Base-by-base conservation (phyloP, 2,797 vertebrate genomes). In the Myioborus melanocephalus region DNA sequence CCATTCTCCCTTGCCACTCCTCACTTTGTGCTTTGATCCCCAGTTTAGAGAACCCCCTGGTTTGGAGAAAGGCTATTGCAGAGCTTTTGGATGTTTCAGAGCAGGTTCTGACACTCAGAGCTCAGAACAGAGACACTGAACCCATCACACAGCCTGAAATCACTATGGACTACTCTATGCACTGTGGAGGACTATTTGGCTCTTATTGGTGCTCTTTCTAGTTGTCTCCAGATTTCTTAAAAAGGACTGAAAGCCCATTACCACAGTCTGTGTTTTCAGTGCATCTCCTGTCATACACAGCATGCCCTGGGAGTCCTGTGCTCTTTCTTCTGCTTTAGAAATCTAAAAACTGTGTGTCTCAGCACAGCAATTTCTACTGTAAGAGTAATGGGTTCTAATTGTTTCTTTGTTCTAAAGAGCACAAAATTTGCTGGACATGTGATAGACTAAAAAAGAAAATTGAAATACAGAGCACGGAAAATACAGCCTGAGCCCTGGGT, bases 1-100 rank as follows among this genome's bases (percentile, higher is more conserved):
- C 22, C 28, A 28, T 70, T 78, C 14, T 19, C 52, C 32, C 50
- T 75, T 66, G 39, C 37, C 23, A 12, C 37, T 47, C 44, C 28
- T 86, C 0, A 1, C 0, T 0, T 16, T 19, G 20, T 21, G 46
- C 19, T 1, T 20, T 43, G 63, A 85, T n/a, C 16, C 35, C 8
- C 46, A 83, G 35, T 16, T 65, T 26, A 22, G 21, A 79, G 26
- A 53, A 2, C 6, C 15, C 43, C 13, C 12, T 35, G 13, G 39
- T 76, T 56, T 82, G 52, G 59, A 41, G 41, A 35, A 34, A 76
- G 8, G 56, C 20, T 49, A 8, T 37, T 68, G 49, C 46, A 34
- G 64, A 32, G 30, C 9, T 93, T 73, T 64, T 64, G 65, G 65
- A 59, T n/a, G 8, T 49, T 91, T 64, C 63, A 46, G 71, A 35